Evolutionary conservation across 2,113 vertebrate genomes (phyloP).

Genomic region (Astatoreochromis straeleni): DNA sequence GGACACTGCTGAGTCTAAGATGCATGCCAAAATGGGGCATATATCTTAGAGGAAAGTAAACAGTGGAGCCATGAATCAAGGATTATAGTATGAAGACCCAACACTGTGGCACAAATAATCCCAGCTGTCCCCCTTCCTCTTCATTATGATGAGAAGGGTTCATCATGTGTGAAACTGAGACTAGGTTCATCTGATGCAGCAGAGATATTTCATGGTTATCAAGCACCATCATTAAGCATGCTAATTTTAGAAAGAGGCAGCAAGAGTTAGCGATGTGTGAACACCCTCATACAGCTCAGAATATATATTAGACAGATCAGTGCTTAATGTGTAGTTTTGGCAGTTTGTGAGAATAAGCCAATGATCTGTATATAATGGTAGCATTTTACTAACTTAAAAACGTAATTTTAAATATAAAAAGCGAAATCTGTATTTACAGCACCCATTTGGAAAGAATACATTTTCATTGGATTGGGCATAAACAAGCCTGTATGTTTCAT

Average conservation of each 20-base stretch:
- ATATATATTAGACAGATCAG: neutral
- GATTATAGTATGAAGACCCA: neutral
- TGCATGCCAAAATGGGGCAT: accelerated
- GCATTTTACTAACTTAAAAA: neutral
- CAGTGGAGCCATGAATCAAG: neutral
- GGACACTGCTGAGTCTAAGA: neutral
- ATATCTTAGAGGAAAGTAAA: neutral
- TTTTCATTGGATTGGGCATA: neutral
- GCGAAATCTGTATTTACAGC: accelerated
- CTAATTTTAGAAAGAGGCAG: conserved; percentile 45
- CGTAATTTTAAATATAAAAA: neutral
- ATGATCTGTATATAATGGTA: neutral
- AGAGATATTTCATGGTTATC: conserved; percentile 41
- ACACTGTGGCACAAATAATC: neutral
- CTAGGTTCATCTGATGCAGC: conserved; percentile 3
- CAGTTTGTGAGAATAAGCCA: neutral
- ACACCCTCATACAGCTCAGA: conserved; percentile 2
- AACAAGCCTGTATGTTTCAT: neutral
- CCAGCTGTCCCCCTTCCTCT: neutral
- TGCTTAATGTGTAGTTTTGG: neutral
- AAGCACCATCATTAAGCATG: conserved; percentile 19
- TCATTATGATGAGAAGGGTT: neutral
- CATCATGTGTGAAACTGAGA: conserved; percentile 2
- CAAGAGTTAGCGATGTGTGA: conserved; percentile 3
- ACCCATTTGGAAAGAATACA: neutral